A percentile compares a stretch with the other conserved stretches of the same genome.
Conservation (phyloP, 2,888 invertebrate genomes). For the Pyrrhosoma nymphula region DNA sequence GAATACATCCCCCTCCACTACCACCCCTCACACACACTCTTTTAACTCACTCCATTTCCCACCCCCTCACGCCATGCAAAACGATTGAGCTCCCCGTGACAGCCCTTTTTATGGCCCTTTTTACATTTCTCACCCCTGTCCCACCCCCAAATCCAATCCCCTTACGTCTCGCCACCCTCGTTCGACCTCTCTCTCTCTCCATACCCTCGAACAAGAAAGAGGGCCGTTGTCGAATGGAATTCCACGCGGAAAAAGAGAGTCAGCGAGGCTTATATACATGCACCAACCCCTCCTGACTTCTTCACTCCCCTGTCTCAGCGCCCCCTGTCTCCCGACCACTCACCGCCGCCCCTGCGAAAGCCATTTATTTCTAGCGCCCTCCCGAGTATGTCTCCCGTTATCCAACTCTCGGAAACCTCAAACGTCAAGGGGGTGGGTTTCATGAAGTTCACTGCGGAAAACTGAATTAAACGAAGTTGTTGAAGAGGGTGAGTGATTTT, state of each 20-base stretch:
- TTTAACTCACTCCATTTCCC: background rate
- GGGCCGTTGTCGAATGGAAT: background rate
- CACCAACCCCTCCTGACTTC: background rate
- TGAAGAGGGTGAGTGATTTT: background rate
- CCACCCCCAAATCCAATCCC: background rate
- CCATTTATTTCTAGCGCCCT: slow-evolving; percentile 12
- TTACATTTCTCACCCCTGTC: slow-evolving; percentile 15
- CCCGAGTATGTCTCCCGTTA: background rate
- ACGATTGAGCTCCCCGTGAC: background rate
- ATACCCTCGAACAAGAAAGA: background rate
- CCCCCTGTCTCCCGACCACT: background rate
- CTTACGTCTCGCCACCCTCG: background rate
- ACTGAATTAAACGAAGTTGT: slow-evolving; percentile 1
- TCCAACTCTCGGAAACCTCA: slow-evolving; percentile 1
- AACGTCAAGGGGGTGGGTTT: background rate
- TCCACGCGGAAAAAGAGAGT: slow-evolving; percentile 21
- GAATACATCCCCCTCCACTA: background rate
- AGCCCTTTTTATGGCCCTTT: slow-evolving; percentile 12
- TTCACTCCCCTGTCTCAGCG: background rate
- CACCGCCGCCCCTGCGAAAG: background rate
- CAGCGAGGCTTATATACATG: background rate
- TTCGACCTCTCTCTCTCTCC: background rate
- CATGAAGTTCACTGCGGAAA: background rate
- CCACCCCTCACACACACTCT: background rate
- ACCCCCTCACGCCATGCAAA: background rate